phyloP scores from a whole-genome alignment of 2,113 vertebrate species.

The Arizona elegans region DNA sequence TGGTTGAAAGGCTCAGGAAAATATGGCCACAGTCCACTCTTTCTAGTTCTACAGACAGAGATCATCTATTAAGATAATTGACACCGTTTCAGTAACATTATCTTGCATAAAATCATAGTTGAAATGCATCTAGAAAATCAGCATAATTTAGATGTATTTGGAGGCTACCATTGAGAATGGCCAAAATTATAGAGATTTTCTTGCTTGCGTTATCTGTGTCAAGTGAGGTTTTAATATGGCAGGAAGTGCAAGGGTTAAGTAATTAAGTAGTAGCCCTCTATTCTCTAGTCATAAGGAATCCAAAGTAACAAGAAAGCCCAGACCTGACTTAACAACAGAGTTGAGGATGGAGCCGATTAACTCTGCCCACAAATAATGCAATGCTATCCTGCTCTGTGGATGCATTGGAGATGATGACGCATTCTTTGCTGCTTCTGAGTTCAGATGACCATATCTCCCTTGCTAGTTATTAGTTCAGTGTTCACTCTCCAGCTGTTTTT shows the following conservation, averaged over 20 bases:
- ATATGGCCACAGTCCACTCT: not conserved
- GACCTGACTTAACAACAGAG: not conserved
- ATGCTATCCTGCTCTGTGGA: not conserved
- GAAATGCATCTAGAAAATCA: not conserved
- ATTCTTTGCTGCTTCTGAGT: not conserved
- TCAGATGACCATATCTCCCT: not conserved
- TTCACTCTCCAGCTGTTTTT: not conserved
- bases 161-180: not conserved
- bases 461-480: not conserved
- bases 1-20: not conserved
- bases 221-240: not conserved
- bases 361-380: not conserved
- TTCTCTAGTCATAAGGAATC: not conserved
- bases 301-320: not conserved
- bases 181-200: not conserved
- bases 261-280: not conserved
- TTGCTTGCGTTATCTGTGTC: not conserved
- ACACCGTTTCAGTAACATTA: not conserved
- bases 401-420: not conserved
- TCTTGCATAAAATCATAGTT: not conserved
- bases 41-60: not conserved
- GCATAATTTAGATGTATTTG: not conserved
- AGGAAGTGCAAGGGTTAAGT: not conserved
- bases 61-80: not conserved
- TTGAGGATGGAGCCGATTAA: not conserved